Evolutionary conservation across 2,888 invertebrate species (phyloP), one percentile per base, ranked within the genome.

Genomic region (Harpalus rubripes): DNA sequence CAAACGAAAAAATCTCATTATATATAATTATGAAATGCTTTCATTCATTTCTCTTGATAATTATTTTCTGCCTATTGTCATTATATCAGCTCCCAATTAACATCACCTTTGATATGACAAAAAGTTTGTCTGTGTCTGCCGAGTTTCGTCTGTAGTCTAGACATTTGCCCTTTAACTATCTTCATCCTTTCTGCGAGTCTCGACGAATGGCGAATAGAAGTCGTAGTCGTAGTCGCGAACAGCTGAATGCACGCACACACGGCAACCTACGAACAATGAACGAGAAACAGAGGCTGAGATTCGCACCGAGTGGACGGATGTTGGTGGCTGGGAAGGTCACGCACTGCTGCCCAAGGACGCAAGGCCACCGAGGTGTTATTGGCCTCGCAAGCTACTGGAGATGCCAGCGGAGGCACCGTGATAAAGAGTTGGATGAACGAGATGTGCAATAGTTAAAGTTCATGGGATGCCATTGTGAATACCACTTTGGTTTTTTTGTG

Each of bases 341-440:
- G 84, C 84, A 84, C 78, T 65, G 78, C n/a, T 84, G 84, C 84
- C 63, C 84, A 84, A 84, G 84, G 84, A 52, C 84, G 82, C 59
- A 39, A 72, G 72, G 65, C 72, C 72, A 74, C 72, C 68, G 74
- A 76, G 61, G 76, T 76, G 83, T 74, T 76, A 76, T 83, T 83
- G 83, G 83, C 83, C 83, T 76, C 61, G 44, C 58, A 81, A 22
- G 44, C 7, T 52, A 52, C 44, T 52, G 44, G 32, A 32, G 32
- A 32, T 32, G 32, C 32, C 32, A 32, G 32, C 6, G 32, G 32
- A 32, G 32, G 32, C 32, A 32, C 32, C 32, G 32, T 32, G 32
- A 6, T 32, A 32, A 32, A 32, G 32, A 32, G 32, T 32, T 32
- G 32, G 32, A 32, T 32, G 32, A 32, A 56, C 56, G 56, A n/a